phyloP scores from a whole-genome alignment of 2,888 invertebrate species.

The Anarsia innoxiella region DNA sequence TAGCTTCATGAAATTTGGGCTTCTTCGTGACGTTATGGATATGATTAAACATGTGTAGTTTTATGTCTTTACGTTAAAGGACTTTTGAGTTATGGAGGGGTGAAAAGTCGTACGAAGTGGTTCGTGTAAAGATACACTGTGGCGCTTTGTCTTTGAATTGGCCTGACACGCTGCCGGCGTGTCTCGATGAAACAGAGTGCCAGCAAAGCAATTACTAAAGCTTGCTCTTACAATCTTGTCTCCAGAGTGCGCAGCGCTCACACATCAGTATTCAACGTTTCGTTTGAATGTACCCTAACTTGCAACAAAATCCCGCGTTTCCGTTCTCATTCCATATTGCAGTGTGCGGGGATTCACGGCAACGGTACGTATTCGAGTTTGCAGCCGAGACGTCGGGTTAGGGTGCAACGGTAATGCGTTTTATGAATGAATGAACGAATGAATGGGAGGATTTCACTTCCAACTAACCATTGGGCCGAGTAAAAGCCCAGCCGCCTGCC shows the following conservation, averaged over 20 bases:
- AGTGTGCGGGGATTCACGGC: slow-evolving; percentile 43
- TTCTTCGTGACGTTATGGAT: too few species aligned
- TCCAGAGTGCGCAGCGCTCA: slow-evolving; percentile 4
- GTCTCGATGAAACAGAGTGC: not conserved
- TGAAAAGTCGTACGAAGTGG: too few species aligned
- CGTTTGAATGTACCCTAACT: slow-evolving; percentile 31
- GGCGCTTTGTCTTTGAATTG: too few species aligned
- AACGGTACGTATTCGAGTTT: slow-evolving; percentile 35
- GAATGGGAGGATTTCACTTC: slow-evolving; percentile 62
- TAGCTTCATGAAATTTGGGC: too few species aligned
- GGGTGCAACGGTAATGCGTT: slow-evolving; percentile 56
- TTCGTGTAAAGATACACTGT: too few species aligned
- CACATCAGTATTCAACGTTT: slow-evolving; percentile 11
- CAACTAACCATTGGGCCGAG: slow-evolving; percentile 53
- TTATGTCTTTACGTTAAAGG: too few species aligned
- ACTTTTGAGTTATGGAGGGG: too few species aligned
- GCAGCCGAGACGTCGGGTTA: slow-evolving; percentile 42
- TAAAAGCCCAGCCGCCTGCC: slow-evolving; percentile 37
- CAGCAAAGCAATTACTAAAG: slow-evolving; percentile 6
- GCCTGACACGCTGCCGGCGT: too few species aligned
- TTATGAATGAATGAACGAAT: slow-evolving; percentile 64
- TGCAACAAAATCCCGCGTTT: slow-evolving; percentile 57
- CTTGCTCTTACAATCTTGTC: slow-evolving; percentile 10
- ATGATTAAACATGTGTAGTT: too few species aligned
- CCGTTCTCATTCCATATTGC: slow-evolving; percentile 53